These are phyloP conservation scores for Tichodroma muraria DNA, from an alignment of 2,113 vertebrate species.

Conservation along the genomic window DNA sequence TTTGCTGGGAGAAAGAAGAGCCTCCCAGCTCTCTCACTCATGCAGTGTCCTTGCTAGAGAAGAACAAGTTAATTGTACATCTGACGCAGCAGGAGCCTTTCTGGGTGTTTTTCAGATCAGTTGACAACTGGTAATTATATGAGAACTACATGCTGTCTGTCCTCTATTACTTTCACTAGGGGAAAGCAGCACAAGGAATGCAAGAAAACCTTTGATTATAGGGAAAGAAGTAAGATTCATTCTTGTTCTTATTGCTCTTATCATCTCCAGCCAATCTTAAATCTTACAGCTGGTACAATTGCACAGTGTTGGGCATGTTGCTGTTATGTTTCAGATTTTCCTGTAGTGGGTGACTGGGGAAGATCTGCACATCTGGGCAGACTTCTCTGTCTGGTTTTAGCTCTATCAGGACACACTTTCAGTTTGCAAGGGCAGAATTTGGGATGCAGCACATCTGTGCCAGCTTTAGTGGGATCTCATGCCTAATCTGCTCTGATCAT, in stretches of 20 bases:
- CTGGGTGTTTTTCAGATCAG: neutral
- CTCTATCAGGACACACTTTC: neutral
- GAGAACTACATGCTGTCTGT: neutral
- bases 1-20: neutral
- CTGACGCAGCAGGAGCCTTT: neutral
- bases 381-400: neutral
- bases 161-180: neutral
- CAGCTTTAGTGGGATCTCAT: neutral
- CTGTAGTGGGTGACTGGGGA: neutral
- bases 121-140: conserved; percentile 29
- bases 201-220: neutral
- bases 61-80: conserved; percentile 28
- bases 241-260: neutral
- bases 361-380: neutral
- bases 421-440: neutral
- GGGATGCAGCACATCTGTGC: neutral
- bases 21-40: neutral
- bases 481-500: neutral
- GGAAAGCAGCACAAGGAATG: neutral
- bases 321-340: neutral
- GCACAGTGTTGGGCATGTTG: neutral
- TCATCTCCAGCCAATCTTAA: neutral
- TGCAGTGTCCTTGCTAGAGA: neutral
- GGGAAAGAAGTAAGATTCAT: neutral
- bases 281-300: neutral